Conservation (phyloP, 2,113 vertebrate genomes). For the Xenus cinereus region DNA sequence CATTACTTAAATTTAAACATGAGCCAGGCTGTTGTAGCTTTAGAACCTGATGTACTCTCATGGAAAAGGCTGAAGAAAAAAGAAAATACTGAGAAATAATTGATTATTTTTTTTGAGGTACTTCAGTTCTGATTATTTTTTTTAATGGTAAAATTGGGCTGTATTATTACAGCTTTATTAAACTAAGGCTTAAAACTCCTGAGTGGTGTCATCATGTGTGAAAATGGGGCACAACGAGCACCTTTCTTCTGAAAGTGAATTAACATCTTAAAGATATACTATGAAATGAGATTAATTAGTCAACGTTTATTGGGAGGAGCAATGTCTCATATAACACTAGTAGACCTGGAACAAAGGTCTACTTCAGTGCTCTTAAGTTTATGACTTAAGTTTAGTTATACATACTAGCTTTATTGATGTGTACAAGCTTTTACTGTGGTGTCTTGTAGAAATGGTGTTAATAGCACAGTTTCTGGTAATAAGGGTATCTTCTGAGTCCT, state of each 20-base stretch:
- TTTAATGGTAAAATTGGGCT: neutral
- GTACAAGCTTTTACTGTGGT: neutral
- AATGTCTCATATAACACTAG: accelerated
- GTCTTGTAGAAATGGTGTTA: neutral
- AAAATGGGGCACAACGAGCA: neutral
- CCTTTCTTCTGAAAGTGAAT: neutral
- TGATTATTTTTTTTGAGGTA: neutral
- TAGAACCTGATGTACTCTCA: neutral
- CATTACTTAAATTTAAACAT: neutral
- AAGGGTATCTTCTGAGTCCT: neutral
- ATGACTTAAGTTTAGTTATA: neutral
- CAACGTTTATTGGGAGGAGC: neutral
- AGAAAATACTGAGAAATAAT: neutral
- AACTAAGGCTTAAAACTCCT: neutral
- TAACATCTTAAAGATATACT: neutral
- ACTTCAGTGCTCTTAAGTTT: neutral
- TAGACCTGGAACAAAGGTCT: neutral
- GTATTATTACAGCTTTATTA: neutral
- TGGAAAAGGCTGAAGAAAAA: neutral
- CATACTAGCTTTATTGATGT: neutral
- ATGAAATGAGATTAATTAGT: neutral
- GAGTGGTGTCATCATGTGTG: neutral
- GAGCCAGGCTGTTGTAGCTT: neutral
- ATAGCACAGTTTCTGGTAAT: neutral
- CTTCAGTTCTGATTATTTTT: neutral